Percentiles rank a stretch among this genome's conserved stretches.
Conservation (phyloP, 1,140 invertebrate genomes). For the Diploscapter pachys region DNA sequence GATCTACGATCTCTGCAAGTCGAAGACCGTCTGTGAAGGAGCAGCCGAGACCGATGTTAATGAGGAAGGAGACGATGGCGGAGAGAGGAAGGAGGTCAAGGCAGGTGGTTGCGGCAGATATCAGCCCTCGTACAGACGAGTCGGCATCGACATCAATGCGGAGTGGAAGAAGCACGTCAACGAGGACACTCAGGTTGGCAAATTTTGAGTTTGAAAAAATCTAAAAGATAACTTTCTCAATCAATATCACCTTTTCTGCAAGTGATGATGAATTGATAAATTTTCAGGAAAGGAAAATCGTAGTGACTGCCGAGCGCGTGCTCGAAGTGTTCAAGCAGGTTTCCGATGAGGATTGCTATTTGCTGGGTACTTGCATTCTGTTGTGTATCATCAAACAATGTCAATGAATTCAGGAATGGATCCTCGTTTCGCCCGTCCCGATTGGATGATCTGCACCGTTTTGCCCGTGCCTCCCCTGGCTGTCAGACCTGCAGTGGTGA, state of each 20-base stretch:
- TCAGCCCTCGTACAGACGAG: slow-evolving; percentile 83
- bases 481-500: slow-evolving; percentile 90
- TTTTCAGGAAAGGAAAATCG: slow-evolving; percentile 78
- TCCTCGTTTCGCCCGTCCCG: slow-evolving; percentile 78
- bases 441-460: slow-evolving; percentile 98
- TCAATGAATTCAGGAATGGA: slow-evolving; percentile 52
- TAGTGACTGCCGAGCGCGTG: slow-evolving; percentile 85
- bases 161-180: slow-evolving; percentile 93
- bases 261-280: not conserved
- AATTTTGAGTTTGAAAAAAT: not conserved
- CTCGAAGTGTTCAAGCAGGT: slow-evolving; percentile 96
- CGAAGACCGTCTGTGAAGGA: slow-evolving; percentile 95
- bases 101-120: slow-evolving; percentile 90
- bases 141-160: slow-evolving; percentile 84
- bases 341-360: slow-evolving; percentile 90
- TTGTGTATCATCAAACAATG: slow-evolving; percentile 14
- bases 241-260: no score
- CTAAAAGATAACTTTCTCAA: no score
- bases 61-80: slow-evolving; percentile 15
- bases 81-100: slow-evolving; percentile 21
- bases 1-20: slow-evolving; percentile 97
- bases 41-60: slow-evolving; percentile 65
- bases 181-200: slow-evolving; percentile 79
- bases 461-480: slow-evolving; percentile 91
- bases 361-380: slow-evolving; percentile 70